Base-by-base conservation (phyloP, 1,140 invertebrate species). In the Scaptomyza hsui region DNA sequence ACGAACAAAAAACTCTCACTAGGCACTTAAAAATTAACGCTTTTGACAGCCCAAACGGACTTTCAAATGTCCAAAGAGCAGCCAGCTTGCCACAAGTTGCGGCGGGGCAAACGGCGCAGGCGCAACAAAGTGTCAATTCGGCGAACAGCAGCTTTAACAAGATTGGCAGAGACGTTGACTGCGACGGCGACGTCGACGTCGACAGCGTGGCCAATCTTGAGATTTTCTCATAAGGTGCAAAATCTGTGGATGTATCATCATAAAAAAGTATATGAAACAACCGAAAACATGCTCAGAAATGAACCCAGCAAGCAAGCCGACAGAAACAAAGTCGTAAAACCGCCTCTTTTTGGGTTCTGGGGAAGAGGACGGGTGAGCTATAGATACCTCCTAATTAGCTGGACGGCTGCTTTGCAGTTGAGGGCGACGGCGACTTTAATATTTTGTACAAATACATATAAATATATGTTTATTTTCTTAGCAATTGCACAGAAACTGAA, bases 1-100 rank as follows among this genome's bases (percentile, higher is more conserved):
- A 65, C 52, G 59, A 42, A 29, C 59, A 65, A 72, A 78, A 88
- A 82, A 88, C 82, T 88, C 82, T 88, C 82, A 89, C 82, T 88
- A 88, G 78, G 75, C 83, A 89, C 78, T 88, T 89, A 88, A 89
- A 88, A 88, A 89, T 88, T 88, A 89, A 88, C 82, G 79, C 82
- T 88, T 88, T 82, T 89, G 83, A 88, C 82, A 88, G 82, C 83
- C 83, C 72, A 78, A 89, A 89, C 79, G 83, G 83, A 89, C 82
- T 89, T 88, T 88, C 83, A 88, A 88, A 88, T 78, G 69, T 72
- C 57, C 62, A 75, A 78, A 73, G 72, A 74, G 62, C 45, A 72
- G 42, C 29, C 59, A 60, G 39, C 42, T 26, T 19, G 68, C 49
- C 72, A 51, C 73, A 63, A 48, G 44, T 75, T 79, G 80, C 69